phyloP scores from a whole-genome alignment of 2,797 vertebrate species.

The Gallinago stenura region DNA sequence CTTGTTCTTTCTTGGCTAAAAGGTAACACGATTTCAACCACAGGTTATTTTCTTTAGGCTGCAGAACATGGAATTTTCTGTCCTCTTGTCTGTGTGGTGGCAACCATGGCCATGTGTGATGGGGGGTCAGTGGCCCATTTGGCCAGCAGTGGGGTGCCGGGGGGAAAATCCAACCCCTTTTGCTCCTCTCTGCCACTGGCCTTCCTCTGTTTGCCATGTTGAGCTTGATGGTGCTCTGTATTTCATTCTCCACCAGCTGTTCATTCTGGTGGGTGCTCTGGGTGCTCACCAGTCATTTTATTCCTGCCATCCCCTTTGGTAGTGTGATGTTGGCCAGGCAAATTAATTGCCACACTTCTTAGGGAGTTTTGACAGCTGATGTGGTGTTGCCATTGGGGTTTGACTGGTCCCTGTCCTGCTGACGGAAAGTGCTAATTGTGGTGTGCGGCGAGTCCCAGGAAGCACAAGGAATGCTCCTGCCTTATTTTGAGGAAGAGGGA shows the following conservation, averaged over 20 bases:
- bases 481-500: neutral
- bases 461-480: neutral
- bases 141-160: accelerated
- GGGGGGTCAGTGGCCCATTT: neutral
- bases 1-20: neutral
- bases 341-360: neutral
- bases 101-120: accelerated
- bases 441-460: neutral
- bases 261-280: neutral
- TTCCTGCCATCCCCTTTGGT: neutral
- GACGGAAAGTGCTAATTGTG: accelerated
- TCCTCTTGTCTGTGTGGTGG: neutral
- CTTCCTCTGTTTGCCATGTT: neutral
- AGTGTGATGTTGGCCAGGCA: accelerated
- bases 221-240: neutral
- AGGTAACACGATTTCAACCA: neutral
- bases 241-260: neutral
- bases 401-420: neutral
- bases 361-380: neutral
- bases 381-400: neutral
- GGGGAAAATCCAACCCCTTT: neutral
- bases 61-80: neutral
- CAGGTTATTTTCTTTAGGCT: neutral
- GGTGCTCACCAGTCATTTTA: accelerated
- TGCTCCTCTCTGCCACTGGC: accelerated